These are phyloP conservation scores for Coptotermes formosanus DNA, from an alignment of 1,140 invertebrate species.

Conservation along the genomic window DNA sequence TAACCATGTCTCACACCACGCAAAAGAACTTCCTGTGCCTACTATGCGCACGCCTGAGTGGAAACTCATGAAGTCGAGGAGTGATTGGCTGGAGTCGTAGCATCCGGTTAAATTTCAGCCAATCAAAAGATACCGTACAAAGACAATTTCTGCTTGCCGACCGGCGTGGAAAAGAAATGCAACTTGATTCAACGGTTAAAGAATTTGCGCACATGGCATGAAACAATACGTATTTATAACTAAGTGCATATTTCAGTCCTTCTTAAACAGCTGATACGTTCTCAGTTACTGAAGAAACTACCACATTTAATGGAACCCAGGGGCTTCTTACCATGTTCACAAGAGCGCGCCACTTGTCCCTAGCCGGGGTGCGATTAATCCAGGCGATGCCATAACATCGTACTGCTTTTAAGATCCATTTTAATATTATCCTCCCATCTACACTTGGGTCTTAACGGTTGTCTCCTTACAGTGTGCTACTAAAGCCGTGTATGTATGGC, in stretches of 20 bases:
- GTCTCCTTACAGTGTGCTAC: too few species aligned
- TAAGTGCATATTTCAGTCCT: neutral
- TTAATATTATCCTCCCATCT: too few species aligned
- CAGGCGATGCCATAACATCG: too few species aligned
- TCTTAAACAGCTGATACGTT: too few species aligned
- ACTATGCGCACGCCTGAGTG: neutral
- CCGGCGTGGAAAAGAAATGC: neutral
- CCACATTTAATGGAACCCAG: too few species aligned
- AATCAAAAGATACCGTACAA: neutral
- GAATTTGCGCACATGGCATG: neutral
- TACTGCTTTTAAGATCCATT: too few species aligned
- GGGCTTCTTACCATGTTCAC: too few species aligned
- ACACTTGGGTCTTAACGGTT: too few species aligned
- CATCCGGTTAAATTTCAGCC: neutral
- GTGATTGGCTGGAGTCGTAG: neutral
- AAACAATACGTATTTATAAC: neutral
- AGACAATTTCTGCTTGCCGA: neutral
- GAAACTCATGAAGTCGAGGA: neutral
- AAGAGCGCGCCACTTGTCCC: too few species aligned
- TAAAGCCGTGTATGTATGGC: too few species aligned
- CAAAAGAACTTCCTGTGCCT: neutral
- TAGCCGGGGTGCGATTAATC: too few species aligned
- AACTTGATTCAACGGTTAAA: neutral
- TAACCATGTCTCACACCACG: neutral
- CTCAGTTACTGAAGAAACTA: too few species aligned